These are phyloP conservation scores for Argyresthia albistria DNA, from an alignment of 2,888 invertebrate species.

Conservation along the genomic window DNA sequence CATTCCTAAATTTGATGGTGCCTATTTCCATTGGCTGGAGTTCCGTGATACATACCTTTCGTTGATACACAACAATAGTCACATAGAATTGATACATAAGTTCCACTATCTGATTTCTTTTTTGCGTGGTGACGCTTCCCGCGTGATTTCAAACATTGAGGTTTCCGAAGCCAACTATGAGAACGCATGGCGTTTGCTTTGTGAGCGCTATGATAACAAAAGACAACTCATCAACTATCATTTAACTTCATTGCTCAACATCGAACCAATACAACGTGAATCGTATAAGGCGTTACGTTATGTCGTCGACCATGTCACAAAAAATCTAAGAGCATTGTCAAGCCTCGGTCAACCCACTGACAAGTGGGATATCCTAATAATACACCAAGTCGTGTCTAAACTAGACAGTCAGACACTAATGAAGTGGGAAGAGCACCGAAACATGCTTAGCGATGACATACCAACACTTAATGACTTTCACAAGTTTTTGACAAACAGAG, in stretches of 20 bases:
- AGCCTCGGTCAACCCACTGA: conserved; percentile 14
- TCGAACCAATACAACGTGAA: background rate
- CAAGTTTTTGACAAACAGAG: conserved; percentile 6
- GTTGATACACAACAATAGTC: conserved; percentile 8
- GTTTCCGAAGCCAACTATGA: conserved; percentile 10
- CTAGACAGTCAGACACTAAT: background rate
- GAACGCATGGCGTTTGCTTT: conserved; percentile 9
- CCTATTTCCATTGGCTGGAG: background rate
- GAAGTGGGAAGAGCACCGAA: conserved; percentile 9
- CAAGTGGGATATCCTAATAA: conserved; percentile 11
- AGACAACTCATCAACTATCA: conserved; percentile 13
- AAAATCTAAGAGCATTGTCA: conserved; percentile 15
- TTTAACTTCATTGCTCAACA: conserved; percentile 5
- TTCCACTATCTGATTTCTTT: conserved; percentile 15
- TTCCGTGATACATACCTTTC: background rate
- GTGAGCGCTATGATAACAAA: conserved; percentile 13
- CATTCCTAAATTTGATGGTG: background rate
- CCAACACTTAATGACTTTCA: conserved; percentile 4
- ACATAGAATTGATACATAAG: conserved; percentile 13
- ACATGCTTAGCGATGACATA: conserved; percentile 2
- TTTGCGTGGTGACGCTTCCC: conserved; percentile 15
- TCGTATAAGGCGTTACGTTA: conserved; percentile 9
- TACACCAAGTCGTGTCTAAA: background rate
- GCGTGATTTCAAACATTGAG: conserved; percentile 12
- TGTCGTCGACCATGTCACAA: conserved; percentile 14